These are phyloP conservation scores for Pachymerium ferrugineum DNA, from an alignment of 2,888 invertebrate genomes.

Conservation along the genomic window DNA sequence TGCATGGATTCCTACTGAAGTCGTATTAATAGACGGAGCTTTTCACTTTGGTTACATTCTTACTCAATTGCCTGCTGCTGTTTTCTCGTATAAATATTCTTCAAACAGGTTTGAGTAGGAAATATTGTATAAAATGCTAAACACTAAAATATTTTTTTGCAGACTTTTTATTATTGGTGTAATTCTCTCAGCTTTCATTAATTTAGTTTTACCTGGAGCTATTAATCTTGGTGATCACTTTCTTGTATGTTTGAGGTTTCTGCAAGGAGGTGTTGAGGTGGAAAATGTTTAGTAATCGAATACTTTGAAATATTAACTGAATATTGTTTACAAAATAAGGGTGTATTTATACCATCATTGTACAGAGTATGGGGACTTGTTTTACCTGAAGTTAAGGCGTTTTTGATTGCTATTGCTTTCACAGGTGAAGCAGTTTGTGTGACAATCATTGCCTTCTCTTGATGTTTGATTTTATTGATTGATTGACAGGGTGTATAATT, in stretches of 20 bases:
- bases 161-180: constrained; percentile 5
- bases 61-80: neutral
- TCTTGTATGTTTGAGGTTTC: neutral
- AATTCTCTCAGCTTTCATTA: neutral
- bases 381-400: neutral
- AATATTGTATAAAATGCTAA: neutral
- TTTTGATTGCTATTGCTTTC: neutral
- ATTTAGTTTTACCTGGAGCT: neutral
- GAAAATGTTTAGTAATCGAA: neutral
- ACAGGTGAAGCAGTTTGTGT: neutral
- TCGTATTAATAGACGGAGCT: constrained; percentile 7
- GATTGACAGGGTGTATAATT: neutral
- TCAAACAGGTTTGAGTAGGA: neutral
- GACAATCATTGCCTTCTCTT: no score
- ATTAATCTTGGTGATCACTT: neutral
- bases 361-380: neutral
- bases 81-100: neutral
- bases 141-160: neutral
- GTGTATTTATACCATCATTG: neutral
- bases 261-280: neutral
- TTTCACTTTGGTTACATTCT: neutral
- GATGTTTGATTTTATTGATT: neutral
- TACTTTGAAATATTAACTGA: neutral
- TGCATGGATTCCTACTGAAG: neutral
- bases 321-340: neutral